Conservation (phyloP, 2,113 vertebrate species). For the Delphinus delphis region DNA sequence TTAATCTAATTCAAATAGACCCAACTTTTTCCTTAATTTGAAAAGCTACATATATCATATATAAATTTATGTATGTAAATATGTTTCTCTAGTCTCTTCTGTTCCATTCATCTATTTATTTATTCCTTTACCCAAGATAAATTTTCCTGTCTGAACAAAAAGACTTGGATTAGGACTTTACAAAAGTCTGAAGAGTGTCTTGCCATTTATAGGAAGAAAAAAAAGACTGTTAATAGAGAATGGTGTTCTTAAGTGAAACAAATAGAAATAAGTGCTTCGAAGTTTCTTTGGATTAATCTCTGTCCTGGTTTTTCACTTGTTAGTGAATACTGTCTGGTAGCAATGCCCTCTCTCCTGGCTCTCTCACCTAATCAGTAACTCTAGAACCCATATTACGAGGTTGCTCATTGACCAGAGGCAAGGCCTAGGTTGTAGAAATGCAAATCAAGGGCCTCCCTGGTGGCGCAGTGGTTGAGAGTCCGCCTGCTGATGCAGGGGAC, state of each 20-base stretch:
- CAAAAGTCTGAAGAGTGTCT: background rate
- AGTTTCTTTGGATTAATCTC: background rate
- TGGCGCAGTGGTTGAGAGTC: too few relatives aligned
- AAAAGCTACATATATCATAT: background rate
- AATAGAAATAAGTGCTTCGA: constrained; percentile 5
- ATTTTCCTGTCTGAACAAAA: constrained; percentile 30
- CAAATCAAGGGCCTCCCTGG: background rate
- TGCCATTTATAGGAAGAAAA: background rate
- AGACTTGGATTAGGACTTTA: background rate
- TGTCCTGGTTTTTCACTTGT: constrained; percentile 8
- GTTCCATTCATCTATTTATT: background rate
- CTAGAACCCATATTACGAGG: background rate
- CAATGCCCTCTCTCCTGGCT: background rate
- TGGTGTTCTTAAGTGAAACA: constrained; percentile 14
- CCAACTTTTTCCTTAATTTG: background rate
- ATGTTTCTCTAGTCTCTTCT: background rate
- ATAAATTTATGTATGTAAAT: background rate
- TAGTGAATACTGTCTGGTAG: background rate
- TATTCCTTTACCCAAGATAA: background rate
- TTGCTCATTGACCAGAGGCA: background rate
- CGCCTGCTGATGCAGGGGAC: too few relatives aligned
- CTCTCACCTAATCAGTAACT: background rate
- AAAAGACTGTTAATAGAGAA: background rate
- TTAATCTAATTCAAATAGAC: constrained; percentile 1
- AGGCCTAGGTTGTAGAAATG: background rate